Evolutionary conservation across 1,140 invertebrate species (phyloP).

Genomic region (Ectropis grisescens): DNA sequence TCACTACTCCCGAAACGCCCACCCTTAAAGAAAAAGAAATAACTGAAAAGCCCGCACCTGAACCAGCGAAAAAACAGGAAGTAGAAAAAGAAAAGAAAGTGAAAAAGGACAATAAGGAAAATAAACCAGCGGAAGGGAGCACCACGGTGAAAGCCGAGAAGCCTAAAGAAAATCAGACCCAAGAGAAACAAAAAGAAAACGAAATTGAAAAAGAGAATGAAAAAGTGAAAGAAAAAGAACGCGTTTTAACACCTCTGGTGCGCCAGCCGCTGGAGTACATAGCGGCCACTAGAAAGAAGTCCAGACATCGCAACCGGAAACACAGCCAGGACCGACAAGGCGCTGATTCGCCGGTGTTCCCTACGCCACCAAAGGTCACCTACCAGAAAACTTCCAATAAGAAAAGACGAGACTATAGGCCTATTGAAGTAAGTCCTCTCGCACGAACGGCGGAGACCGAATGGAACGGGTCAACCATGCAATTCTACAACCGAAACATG

Average conservation of each 20-base stretch:
- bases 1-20: constrained; percentile 57
- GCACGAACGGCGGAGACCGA: constrained; percentile 42
- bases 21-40: constrained; percentile 58
- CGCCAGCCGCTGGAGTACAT: constrained; percentile 77
- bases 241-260: constrained; percentile 71
- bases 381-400: constrained; percentile 71
- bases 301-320: constrained; percentile 74
- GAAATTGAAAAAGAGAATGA: constrained; percentile 30
- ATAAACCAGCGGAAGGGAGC: constrained; percentile 58
- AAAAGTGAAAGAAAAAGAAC: constrained; percentile 53
- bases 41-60: constrained; percentile 30
- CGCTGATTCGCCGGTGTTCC: constrained; percentile 75
- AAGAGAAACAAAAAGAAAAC: constrained; percentile 19
- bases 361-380: constrained; percentile 70
- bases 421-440: constrained; percentile 61
- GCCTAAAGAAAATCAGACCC: not conserved
- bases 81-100: constrained; percentile 17
- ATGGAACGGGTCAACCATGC: constrained; percentile 77
- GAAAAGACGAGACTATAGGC: constrained; percentile 70
- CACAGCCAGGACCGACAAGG: constrained; percentile 70
- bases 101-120: constrained; percentile 48
- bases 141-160: constrained; percentile 11
- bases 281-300: constrained; percentile 75
- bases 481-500: constrained; percentile 74
- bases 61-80: constrained; percentile 26